Percentiles rank a stretch among this genome's conserved stretches.
phyloP scores from a whole-genome alignment of 2,113 vertebrate species.

The Oreochromis niloticus region DNA sequence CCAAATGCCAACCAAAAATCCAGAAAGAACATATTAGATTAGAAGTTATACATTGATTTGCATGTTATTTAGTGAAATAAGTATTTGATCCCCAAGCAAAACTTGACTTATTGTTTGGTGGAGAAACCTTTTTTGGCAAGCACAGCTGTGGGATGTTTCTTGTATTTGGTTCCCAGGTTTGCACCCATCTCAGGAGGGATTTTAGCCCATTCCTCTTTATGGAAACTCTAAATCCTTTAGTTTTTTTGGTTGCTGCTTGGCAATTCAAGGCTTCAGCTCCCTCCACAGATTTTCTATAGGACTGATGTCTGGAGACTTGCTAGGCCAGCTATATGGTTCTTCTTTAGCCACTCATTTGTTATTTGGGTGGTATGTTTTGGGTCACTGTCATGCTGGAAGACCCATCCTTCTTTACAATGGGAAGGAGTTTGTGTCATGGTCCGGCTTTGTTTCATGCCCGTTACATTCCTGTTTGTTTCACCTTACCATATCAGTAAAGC shows the following conservation, averaged over 20 bases:
- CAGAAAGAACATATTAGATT: rapidly evolving
- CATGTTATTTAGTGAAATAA: not conserved
- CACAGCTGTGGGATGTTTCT: not conserved
- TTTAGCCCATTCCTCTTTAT: not conserved
- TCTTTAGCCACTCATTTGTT: not conserved
- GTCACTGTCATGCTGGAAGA: not conserved
- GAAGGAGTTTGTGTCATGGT: not conserved
- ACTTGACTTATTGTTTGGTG: not conserved
- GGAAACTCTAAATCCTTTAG: not conserved
- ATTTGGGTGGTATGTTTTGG: not conserved
- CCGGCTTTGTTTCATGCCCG: too few species aligned
- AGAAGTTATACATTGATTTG: not conserved
- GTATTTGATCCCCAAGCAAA: not conserved
- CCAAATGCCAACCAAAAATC: not conserved
- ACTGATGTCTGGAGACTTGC: not conserved
- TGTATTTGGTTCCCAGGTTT: not conserved
- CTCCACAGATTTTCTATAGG: not conserved
- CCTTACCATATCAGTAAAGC: too few species aligned
- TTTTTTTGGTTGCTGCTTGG: not conserved
- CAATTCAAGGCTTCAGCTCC: not conserved
- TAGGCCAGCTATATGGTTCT: not conserved
- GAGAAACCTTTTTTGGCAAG: not conserved
- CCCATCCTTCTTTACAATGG: not conserved
- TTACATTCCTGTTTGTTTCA: too few species aligned
- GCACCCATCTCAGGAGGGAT: not conserved